Conservation (phyloP, 2,113 vertebrate genomes). For the Cyprinodon variegatus region DNA sequence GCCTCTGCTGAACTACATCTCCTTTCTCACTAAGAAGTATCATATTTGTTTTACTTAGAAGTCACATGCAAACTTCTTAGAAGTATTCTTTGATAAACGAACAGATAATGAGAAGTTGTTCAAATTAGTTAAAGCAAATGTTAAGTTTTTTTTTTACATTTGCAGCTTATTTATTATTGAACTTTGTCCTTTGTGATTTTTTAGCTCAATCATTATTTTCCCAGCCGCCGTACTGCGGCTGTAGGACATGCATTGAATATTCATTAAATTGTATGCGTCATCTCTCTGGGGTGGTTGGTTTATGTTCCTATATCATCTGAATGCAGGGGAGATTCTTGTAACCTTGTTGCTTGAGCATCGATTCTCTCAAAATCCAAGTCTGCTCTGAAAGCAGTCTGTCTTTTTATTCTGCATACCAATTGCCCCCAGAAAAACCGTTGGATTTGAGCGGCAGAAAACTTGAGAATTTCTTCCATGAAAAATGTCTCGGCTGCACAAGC, state of each 20-base stretch:
- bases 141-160: not conserved
- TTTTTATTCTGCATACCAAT: constrained; percentile 47
- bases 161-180: constrained; percentile 23
- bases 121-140: not conserved
- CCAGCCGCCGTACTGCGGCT: constrained; percentile 14
- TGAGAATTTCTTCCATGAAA: constrained; percentile 13
- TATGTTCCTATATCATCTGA: constrained; percentile 48
- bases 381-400: constrained; percentile 34
- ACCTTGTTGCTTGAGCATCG: constrained; percentile 50
- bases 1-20: not conserved
- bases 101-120: not conserved
- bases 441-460: constrained; percentile 32
- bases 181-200: constrained; percentile 19
- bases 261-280: constrained; percentile 52
- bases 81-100: not conserved
- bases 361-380: constrained; percentile 55
- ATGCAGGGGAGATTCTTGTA: constrained; percentile 56
- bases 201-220: constrained; percentile 32
- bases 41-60: not conserved
- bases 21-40: not conserved
- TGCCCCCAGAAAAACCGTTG: constrained; percentile 23
- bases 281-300: constrained; percentile 52
- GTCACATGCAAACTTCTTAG: not conserved
- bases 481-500: constrained; percentile 22
- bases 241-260: constrained; percentile 52